Base-by-base conservation (phyloP, 2,113 vertebrate species). In the Zapus hudsonius region DNA sequence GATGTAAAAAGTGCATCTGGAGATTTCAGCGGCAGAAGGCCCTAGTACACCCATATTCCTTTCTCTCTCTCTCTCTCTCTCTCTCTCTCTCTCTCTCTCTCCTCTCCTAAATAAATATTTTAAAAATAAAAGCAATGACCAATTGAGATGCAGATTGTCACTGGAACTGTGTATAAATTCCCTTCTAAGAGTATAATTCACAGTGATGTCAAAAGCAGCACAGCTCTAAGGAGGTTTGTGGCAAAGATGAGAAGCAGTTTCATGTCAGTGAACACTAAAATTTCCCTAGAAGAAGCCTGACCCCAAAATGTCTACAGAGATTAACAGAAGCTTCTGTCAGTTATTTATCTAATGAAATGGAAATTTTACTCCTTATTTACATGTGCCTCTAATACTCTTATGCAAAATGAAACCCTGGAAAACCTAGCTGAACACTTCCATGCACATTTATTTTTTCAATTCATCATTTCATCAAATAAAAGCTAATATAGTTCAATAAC, bases 281-380 rank as follows among this genome's bases (percentile, higher is more conserved):
- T 57, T 72, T 44, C n/a, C 3, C 64, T 17, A 17, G 76, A n/a
- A 83, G 57, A 94, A 89, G 90, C 25, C 66, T 75, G 70, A 92
- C 33, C 75, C 47, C 1, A 23, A 90, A 82, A 80, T 69, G 40
- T 72, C 72, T 59, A 72, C 36, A 44, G 69, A 63, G 64, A 78
- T 78, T 76, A 81, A 47, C 23, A 79, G 59, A 83, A 55, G 69
- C 40, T 36, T 87, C 19, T 76, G 31, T 70, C 74, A n/a, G 44
- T 44, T 52, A 70, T 69, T 93, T 33, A 15, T 31, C 59, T 42
- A 59, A 40, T 90, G 44, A 93, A 94, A 75, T 22, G 11, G 55
- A 94, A 90, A 66, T 89, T 79, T 83, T 57, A 16, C 64, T 90
- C 17, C 73, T 84, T 33, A 61, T 81, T 72, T 96, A 74, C 74